Base-by-base conservation (phyloP, 2,888 invertebrate species). In the Idaea dimidiata region DNA sequence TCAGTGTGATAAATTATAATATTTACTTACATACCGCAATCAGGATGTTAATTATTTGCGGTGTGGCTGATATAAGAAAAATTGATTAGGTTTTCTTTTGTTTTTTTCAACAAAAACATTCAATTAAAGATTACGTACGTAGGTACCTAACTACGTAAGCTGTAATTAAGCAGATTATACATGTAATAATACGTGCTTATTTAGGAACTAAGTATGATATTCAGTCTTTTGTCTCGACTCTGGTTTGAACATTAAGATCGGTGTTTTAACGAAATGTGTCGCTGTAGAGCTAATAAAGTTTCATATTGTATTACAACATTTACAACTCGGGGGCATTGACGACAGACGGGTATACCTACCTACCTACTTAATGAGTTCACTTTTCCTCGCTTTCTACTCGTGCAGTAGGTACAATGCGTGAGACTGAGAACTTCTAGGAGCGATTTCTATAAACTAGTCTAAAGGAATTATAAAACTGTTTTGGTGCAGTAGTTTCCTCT, bases 381-480 rank as follows among this genome's bases (percentile, higher is more conserved):
- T 65, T 63, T 70, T 67, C 62, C 63, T 64, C 60, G 66, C 68
- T 69, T 69, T 71, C 67, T 69, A 66, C 33, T 31, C 0, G 54
- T 54, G 32, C 59, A 58, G 18, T n/a, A n/a, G n/a, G n/a, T 61
- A 16, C 54, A 57, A 62, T 59, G 33, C 17, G 7, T 55, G 18
- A 8, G 54, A 65, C 59, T 61, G 59, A 54, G 60, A 62, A 56
- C 59, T 43, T 63, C 59, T 62, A 55, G 16, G 56, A 65, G n/a
- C 60, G 59, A 59, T 65, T 62, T 65, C 57, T 59, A 59, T 65
- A 65, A 65, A 24, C 1, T 62, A 57, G 17, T 17, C 16, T 6
- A 54, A 43, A 43, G 43, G 43, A 43, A 43, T 10, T 14, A 6
- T 54, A 54, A 16, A 16, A 54, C 16, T 14, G 17, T 7, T 16